phyloP scores from a whole-genome alignment of 2,797 vertebrate genomes.

The Cynopterus sphinx region DNA sequence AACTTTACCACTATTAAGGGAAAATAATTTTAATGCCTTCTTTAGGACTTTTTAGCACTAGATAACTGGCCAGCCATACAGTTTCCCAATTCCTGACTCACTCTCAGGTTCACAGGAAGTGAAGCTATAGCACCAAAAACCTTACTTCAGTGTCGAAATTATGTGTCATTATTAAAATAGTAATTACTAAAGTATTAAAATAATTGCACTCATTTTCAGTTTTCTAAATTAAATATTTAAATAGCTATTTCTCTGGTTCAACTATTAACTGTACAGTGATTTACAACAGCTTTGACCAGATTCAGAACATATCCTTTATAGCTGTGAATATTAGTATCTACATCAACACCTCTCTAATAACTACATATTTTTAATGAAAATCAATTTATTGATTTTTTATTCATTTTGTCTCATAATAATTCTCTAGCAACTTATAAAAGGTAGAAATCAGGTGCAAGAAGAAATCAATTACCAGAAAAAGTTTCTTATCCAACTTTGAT shows the following conservation, averaged over 20 bases:
- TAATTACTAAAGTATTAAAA: neutral
- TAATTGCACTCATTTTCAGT: neutral
- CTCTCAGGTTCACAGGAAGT: neutral
- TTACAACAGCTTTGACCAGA: neutral
- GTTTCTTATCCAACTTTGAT: neutral
- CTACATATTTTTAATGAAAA: neutral
- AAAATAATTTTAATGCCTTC: neutral
- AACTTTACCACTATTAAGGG: neutral
- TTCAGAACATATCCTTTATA: neutral
- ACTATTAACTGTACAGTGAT: neutral
- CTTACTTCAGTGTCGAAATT: neutral
- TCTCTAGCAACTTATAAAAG: neutral
- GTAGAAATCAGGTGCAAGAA: neutral
- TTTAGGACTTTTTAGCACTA: neutral
- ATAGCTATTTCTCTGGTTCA: neutral
- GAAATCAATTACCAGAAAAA: neutral
- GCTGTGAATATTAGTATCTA: neutral
- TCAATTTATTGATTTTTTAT: neutral
- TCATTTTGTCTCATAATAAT: conserved; percentile 4
- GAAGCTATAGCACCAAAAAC: neutral
- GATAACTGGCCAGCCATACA: neutral
- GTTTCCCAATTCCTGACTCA: neutral
- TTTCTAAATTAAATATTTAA: neutral
- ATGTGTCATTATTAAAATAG: neutral
- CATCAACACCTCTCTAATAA: neutral